Evolutionary conservation across 2,113 vertebrate genomes (phyloP).

Genomic region (Raja brachyura): DNA sequence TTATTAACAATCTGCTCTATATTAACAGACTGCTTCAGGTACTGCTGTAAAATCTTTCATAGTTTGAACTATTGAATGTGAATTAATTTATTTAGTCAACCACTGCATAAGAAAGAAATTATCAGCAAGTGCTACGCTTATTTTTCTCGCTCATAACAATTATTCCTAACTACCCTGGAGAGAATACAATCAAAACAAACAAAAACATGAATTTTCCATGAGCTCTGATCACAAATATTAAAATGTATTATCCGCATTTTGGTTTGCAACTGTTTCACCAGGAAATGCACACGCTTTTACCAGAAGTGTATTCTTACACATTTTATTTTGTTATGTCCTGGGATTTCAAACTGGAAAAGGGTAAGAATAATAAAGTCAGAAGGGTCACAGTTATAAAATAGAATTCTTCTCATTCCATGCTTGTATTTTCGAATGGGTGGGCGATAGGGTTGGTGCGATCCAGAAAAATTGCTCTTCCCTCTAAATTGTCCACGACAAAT

Average conservation of each 20-base stretch:
- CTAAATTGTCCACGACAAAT: no score
- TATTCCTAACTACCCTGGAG: conserved; percentile 3
- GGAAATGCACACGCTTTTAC: not conserved
- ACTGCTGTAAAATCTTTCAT: not conserved
- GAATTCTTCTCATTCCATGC: no score
- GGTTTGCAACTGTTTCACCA: not conserved
- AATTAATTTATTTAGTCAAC: conserved; percentile 1
- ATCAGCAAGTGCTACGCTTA: not conserved
- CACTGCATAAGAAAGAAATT: not conserved
- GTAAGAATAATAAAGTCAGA: no score
- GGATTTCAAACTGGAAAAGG: no score
- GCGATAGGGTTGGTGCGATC: no score
- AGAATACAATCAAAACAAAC: conserved; percentile 23
- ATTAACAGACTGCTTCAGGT: not conserved
- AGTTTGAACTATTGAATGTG: not conserved
- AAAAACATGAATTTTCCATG: conserved; percentile 20
- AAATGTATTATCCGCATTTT: not conserved
- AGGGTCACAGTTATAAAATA: no score
- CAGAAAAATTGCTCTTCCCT: no score
- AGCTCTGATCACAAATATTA: not conserved
- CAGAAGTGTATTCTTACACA: not conserved
- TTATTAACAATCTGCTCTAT: not conserved
- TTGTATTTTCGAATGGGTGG: no score
- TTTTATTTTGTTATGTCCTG: not conserved
- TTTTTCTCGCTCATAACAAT: not conserved